Percentiles rank a stretch among this genome's conserved stretches.
These are phyloP conservation scores for Allophyes oxyacanthae DNA, from an alignment of 2,888 invertebrate genomes.

Conservation along the genomic window DNA sequence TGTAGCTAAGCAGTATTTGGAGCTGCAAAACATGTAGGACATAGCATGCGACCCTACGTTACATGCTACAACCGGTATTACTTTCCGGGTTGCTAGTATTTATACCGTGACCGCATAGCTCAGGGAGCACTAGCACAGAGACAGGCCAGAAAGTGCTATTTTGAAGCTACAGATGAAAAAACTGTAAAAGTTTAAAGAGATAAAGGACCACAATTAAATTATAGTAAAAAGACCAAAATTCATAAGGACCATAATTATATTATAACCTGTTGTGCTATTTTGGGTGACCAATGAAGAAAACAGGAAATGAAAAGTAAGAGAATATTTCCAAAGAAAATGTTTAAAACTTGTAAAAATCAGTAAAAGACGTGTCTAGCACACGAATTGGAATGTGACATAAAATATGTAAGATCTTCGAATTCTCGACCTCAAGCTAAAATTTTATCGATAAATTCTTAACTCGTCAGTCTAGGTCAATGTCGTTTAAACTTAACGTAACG, in stretches of 20 bases:
- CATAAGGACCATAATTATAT: not conserved
- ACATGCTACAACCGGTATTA: slow-evolving; percentile 43
- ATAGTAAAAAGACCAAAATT: slow-evolving; percentile 1
- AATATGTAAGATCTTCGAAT: no score
- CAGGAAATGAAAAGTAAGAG: no score
- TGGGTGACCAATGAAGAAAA: no score
- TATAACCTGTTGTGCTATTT: no score
- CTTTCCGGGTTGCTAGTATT: slow-evolving; percentile 61
- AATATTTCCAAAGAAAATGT: no score
- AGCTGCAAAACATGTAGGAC: slow-evolving; percentile 35
- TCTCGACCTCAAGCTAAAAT: not conserved
- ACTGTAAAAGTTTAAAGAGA: not conserved
- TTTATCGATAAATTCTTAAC: not conserved
- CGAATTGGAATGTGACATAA: no score
- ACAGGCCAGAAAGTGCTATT: slow-evolving; percentile 37
- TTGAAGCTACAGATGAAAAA: slow-evolving; percentile 20
- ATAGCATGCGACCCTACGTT: slow-evolving; percentile 36
- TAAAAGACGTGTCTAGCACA: no score
- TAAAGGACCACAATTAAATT: slow-evolving; percentile 1
- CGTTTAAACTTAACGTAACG: not conserved
- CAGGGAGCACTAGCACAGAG: slow-evolving; percentile 68
- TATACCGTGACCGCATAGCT: slow-evolving; percentile 73
- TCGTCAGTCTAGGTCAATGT: not conserved
- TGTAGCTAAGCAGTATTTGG: slow-evolving; percentile 20
- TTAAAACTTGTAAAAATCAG: no score